Evolutionary conservation across 2,113 vertebrate species (phyloP).

Genomic region (Eleginops maclovinus): DNA sequence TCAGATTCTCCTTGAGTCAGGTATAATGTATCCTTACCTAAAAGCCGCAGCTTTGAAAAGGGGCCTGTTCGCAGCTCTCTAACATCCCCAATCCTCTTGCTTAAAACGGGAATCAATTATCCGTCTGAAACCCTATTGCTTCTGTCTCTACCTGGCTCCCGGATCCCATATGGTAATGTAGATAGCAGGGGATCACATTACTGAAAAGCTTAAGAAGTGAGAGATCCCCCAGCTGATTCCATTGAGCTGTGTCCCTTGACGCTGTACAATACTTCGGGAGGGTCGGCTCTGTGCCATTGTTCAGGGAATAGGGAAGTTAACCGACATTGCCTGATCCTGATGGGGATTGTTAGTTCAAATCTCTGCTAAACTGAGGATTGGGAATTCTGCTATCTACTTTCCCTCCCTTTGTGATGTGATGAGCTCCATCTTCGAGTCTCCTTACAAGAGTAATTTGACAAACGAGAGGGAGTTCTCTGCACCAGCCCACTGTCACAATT

Average conservation of each 20-base stretch:
- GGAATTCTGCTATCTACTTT: slow-evolving; percentile 71
- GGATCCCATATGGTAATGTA: slow-evolving; percentile 66
- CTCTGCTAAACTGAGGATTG: slow-evolving; percentile 75
- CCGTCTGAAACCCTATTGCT: slow-evolving; percentile 44
- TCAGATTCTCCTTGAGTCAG: slow-evolving; percentile 68
- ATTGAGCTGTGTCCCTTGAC: slow-evolving; percentile 69
- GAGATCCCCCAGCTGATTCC: slow-evolving; percentile 71
- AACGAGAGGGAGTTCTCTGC: slow-evolving; percentile 28
- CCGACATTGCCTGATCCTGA: slow-evolving; percentile 55
- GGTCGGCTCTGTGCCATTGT: slow-evolving; percentile 71
- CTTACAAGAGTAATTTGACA: slow-evolving; percentile 66
- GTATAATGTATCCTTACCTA: slow-evolving; percentile 69
- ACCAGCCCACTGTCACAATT: slow-evolving; percentile 47
- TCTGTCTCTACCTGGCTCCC: slow-evolving; percentile 51
- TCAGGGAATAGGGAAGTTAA: slow-evolving; percentile 73
- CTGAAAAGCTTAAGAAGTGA: slow-evolving; percentile 73
- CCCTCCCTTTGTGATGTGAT: slow-evolving; percentile 72
- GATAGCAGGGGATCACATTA: slow-evolving; percentile 72
- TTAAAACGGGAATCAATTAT: slow-evolving; percentile 68
- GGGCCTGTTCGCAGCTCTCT: slow-evolving; percentile 35
- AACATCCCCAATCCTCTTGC: slow-evolving; percentile 55
- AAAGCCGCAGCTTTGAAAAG: slow-evolving; percentile 64
- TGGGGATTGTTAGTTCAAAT: slow-evolving; percentile 79
- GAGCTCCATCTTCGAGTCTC: slow-evolving; percentile 64
- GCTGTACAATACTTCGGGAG: slow-evolving; percentile 56